phyloP scores from a whole-genome alignment of 2,797 vertebrate species.

The Protosalanx chinensis region DNA sequence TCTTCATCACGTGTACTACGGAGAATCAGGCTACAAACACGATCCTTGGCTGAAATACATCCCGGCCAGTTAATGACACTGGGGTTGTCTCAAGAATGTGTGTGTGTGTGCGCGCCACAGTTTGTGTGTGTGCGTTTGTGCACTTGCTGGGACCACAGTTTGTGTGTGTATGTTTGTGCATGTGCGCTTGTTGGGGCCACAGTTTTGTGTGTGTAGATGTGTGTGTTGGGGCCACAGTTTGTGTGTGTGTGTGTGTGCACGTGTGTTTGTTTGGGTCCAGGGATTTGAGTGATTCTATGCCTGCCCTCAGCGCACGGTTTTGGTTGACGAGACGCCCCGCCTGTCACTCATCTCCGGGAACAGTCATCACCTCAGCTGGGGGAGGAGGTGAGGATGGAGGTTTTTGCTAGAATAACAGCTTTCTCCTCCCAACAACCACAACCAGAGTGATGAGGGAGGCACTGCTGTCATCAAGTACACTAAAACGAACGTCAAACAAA shows the following conservation, averaged over 20 bases:
- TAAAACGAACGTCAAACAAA: slow-evolving; percentile 13
- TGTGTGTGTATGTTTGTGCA: slow-evolving; percentile 1
- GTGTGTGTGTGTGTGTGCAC: slow-evolving; percentile 4
- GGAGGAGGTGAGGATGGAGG: background rate
- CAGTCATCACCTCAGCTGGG: slow-evolving; percentile 5
- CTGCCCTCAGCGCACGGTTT: background rate
- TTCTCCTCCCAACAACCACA: background rate
- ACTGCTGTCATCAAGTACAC: slow-evolving; percentile 11
- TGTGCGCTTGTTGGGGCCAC: background rate
- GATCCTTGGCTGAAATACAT: background rate
- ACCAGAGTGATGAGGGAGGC: slow-evolving; percentile 15
- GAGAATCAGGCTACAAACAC: slow-evolving; percentile 6
- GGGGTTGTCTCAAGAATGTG: slow-evolving; percentile 3
- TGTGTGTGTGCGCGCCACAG: background rate
- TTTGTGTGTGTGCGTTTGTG: slow-evolving; percentile 4
- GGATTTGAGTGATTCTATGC: background rate
- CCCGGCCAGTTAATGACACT: slow-evolving; percentile 4
- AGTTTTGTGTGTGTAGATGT: background rate
- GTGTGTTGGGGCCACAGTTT: background rate
- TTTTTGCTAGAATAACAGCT: slow-evolving; percentile 2
- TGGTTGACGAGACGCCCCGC: background rate
- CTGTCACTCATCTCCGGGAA: slow-evolving; percentile 12
- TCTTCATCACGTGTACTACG: slow-evolving; percentile 9
- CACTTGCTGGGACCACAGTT: background rate
- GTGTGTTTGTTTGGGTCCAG: background rate